These are phyloP conservation scores for Acanthis flammea DNA, from an alignment of 2,797 vertebrate species.

Conservation along the genomic window DNA sequence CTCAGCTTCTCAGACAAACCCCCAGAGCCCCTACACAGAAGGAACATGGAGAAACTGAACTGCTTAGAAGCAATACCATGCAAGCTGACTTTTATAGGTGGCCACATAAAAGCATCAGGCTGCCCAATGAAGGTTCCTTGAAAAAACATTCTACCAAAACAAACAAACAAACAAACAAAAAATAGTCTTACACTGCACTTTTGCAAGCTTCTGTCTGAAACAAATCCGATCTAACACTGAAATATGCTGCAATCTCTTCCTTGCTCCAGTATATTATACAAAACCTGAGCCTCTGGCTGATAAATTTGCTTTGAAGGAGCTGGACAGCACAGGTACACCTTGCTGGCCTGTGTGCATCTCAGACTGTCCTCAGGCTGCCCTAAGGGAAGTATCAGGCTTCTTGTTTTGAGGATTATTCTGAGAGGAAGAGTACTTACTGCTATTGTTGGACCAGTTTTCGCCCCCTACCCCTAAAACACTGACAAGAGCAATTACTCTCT, in stretches of 20 bases:
- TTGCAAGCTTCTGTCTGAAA: neutral
- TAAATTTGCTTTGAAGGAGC: neutral
- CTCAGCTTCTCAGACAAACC: neutral
- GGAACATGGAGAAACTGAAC: neutral
- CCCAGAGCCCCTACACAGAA: neutral
- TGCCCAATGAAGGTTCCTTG: neutral
- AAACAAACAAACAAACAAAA: neutral
- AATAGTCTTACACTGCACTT: neutral
- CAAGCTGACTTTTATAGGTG: neutral
- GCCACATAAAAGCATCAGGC: neutral
- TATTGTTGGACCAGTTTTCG: neutral
- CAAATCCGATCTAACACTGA: fast-evolving
- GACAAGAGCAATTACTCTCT: neutral
- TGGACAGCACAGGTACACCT: neutral
- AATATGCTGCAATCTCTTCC: neutral
- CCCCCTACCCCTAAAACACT: neutral
- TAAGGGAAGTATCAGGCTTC: neutral
- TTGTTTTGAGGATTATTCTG: neutral
- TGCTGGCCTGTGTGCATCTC: neutral
- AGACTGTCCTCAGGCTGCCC: neutral
- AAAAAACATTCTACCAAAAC: neutral
- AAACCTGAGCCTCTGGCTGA: neutral
- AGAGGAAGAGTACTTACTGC: neutral
- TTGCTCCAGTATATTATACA: neutral
- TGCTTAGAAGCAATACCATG: neutral